Percentiles rank a stretch among this genome's conserved stretches.
Evolutionary conservation across 2,113 vertebrate genomes (phyloP).

Genomic region (Micronycteris hirsuta): DNA sequence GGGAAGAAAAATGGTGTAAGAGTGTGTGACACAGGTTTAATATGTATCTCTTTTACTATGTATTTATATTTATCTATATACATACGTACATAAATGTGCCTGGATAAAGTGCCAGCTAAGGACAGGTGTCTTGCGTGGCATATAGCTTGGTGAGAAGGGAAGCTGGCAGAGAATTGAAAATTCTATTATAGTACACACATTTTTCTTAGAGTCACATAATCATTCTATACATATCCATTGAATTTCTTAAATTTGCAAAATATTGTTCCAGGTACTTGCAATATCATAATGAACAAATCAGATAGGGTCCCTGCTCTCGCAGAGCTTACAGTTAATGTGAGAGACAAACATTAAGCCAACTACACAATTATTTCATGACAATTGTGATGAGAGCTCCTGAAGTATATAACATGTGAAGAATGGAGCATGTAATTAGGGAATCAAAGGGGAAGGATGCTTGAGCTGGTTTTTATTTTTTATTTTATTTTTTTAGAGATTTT

Average conservation of each 20-base stretch:
- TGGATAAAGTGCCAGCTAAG: background rate
- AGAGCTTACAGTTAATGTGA: background rate
- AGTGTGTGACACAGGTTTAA: background rate
- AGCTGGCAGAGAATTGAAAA: background rate
- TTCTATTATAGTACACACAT: background rate
- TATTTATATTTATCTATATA: background rate
- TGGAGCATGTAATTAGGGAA: background rate
- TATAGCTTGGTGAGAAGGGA: background rate
- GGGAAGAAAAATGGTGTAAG: background rate
- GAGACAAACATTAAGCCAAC: background rate
- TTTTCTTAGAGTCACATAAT: background rate
- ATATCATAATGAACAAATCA: background rate
- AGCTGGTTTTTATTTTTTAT: slow-evolving; percentile 11
- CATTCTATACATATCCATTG: background rate
- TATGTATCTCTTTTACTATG: background rate
- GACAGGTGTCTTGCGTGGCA: background rate
- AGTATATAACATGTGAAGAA: background rate
- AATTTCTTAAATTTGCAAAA: slow-evolving; percentile 23
- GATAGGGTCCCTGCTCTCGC: background rate
- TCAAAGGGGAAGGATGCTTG: background rate
- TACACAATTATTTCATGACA: background rate
- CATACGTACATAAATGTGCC: background rate
- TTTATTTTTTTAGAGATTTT: too few relatives aligned
- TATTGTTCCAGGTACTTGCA: background rate
- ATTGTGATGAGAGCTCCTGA: background rate